Evolutionary conservation across 2,113 vertebrate species (phyloP).

Genomic region (Chloebia gouldiae): DNA sequence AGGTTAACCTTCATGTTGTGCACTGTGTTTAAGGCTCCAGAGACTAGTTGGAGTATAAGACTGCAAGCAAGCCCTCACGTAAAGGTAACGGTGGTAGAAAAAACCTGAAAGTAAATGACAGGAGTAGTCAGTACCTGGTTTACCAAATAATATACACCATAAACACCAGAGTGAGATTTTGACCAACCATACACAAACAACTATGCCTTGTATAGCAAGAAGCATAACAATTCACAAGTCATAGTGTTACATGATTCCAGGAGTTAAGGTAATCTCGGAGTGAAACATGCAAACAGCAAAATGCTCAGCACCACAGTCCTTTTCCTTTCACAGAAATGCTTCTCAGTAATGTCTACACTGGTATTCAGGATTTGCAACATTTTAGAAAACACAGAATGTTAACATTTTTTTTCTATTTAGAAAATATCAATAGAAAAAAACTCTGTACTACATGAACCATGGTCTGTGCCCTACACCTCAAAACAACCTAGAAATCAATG

Average conservation of each 20-base stretch:
- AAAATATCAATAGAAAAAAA: background rate
- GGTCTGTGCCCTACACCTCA: background rate
- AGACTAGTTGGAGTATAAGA: background rate
- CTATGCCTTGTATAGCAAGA: background rate
- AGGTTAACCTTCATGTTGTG: background rate
- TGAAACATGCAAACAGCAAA: background rate
- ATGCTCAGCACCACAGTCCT: background rate
- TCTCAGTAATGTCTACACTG: background rate
- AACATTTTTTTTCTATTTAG: background rate
- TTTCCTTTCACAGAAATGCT: background rate
- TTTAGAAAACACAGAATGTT: background rate
- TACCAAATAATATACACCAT: background rate
- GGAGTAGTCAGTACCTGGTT: background rate
- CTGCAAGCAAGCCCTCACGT: background rate
- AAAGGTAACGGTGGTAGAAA: background rate
- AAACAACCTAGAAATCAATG: background rate
- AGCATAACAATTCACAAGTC: background rate
- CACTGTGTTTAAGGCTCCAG: background rate
- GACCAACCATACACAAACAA: background rate
- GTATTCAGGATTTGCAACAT: background rate
- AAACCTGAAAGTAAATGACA: background rate
- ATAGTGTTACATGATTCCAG: background rate
- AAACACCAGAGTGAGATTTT: background rate
- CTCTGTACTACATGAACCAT: background rate
- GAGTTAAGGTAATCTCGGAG: background rate